Evolutionary conservation across 2,888 invertebrate species (phyloP), one percentile per base, ranked within the genome.

Genomic region (Zhuqinia jingwanae): DNA sequence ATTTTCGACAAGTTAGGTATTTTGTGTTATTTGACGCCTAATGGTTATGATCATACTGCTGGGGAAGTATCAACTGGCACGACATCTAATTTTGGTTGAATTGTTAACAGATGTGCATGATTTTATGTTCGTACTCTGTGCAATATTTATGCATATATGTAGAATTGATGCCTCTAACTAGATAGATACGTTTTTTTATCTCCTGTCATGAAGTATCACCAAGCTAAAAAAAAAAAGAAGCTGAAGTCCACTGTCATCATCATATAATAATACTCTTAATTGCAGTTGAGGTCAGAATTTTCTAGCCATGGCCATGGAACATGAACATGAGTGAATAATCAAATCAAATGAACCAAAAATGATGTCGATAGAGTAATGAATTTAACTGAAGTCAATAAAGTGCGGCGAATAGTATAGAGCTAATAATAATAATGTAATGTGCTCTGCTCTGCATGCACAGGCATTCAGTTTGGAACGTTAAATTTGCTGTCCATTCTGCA

Each of bases 281-380:
- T 77, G 75, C 83, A 76, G 53, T 36, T 84, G 77, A 84, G 83
- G 82, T 77, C 83, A 84, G 76, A 84, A 53, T 77, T 60, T 84
- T 56, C 68, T 68, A 65, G n/a, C 65, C 76, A 53, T 84, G 83
- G 76, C 77, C 83, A 77, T 77, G 83, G 42, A 60, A 77, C 77
- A 45, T 77, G 77, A 84, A 56, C 68, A 5, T 47, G 17, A 82
- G 36, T 15, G 17, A 20, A 50, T 27, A 47, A 8, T 45, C 22
- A 42, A 47, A 10, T 76, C 36, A 76, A 25, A 25, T 25, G 36
- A 76, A 56, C 56, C 25, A 25, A 22, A 65, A 11, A n/a, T 30
- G 22, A n/a, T n/a, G n/a, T n/a, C n/a, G n/a, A n/a, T 25, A 11
- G 65, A n/a, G 22, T 8, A 25, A 17, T 76, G 8, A 10, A 56